phyloP scores from a whole-genome alignment of 2,888 invertebrate species.

The Pyrochroa serraticornis region DNA sequence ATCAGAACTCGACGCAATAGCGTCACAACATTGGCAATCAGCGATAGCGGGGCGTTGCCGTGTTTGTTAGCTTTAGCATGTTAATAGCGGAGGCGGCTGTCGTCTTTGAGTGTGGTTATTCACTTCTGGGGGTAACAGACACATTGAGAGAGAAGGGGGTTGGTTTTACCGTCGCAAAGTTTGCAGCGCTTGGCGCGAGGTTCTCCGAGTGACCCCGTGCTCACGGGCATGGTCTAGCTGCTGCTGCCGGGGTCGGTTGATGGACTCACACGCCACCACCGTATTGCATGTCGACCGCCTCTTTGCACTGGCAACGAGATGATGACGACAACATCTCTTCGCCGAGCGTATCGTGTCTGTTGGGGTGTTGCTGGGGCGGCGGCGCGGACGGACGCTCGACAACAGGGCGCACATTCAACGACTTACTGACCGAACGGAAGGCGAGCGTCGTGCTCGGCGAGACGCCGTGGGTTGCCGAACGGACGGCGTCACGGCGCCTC shows the following conservation, averaged over 20 bases:
- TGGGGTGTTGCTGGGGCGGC: slow-evolving; percentile 4
- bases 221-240: slow-evolving; percentile 65
- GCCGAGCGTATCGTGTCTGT: slow-evolving; percentile 17
- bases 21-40: slow-evolving; percentile 7
- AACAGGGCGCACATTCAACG: slow-evolving; percentile 39
- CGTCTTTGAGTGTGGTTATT: slow-evolving; percentile 7
- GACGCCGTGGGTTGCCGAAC: slow-evolving; percentile 29
- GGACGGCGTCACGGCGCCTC: slow-evolving; percentile 33
- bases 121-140: slow-evolving; percentile 5
- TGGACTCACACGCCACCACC: slow-evolving; percentile 37
- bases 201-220: slow-evolving; percentile 69
- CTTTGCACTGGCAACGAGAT: slow-evolving; percentile 24
- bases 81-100: slow-evolving; percentile 18
- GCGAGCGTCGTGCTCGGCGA: slow-evolving; percentile 34
- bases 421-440: slow-evolving; percentile 38
- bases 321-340: slow-evolving; percentile 27
- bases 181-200: slow-evolving; percentile 91
- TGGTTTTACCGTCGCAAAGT: slow-evolving; percentile 80
- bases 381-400: slow-evolving; percentile 29
- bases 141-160: slow-evolving; percentile 20
- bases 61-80: slow-evolving; percentile 29
- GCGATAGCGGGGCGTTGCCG: slow-evolving; percentile 22
- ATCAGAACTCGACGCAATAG: too few species aligned
- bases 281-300: slow-evolving; percentile 28
- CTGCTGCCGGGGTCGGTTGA: slow-evolving; percentile 44